A percentile compares a stretch with the other conserved stretches of the same genome.
Evolutionary conservation across 2,113 vertebrate species (phyloP).

Genomic region (Oncorhynchus gorbuscha): DNA sequence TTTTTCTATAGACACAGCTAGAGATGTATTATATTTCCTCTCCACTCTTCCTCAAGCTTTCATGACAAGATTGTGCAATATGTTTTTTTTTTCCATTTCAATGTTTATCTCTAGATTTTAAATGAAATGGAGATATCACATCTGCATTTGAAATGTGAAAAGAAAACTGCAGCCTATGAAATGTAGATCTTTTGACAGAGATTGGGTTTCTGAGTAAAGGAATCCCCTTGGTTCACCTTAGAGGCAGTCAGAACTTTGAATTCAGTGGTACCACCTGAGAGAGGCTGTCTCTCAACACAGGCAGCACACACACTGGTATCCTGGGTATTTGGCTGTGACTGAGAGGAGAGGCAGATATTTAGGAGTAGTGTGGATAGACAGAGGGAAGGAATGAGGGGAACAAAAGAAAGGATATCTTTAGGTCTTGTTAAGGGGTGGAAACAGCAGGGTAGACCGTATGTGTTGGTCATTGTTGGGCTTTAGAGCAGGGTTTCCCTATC

Average conservation of each 20-base stretch:
- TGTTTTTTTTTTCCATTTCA: neutral
- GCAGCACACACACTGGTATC: slow-evolving; percentile 57
- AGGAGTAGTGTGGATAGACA: slow-evolving; percentile 34
- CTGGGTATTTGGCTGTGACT: slow-evolving; percentile 59
- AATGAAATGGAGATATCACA: neutral
- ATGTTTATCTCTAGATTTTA: neutral
- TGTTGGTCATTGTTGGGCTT: slow-evolving; percentile 61
- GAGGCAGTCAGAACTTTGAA: neutral
- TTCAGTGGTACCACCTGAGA: neutral
- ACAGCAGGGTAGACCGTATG: slow-evolving; percentile 65
- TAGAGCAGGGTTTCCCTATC: slow-evolving; percentile 2
- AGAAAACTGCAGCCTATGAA: neutral
- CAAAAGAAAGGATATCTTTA: slow-evolving; percentile 59
- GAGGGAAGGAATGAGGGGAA: slow-evolving; percentile 57
- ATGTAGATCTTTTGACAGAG: too few species aligned
- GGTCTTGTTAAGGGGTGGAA: slow-evolving; percentile 27
- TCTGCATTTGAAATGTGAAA: neutral
- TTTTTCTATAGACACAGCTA: neutral
- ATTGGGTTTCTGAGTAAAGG: too few species aligned
- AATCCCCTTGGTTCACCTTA: too few species aligned
- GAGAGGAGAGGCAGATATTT: slow-evolving; percentile 51
- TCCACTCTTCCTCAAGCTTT: neutral
- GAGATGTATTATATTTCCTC: too few species aligned
- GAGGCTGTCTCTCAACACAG: neutral
- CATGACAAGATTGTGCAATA: slow-evolving; percentile 4